phyloP scores from a whole-genome alignment of 2,113 vertebrate genomes.

The Peromyscus leucopus region DNA sequence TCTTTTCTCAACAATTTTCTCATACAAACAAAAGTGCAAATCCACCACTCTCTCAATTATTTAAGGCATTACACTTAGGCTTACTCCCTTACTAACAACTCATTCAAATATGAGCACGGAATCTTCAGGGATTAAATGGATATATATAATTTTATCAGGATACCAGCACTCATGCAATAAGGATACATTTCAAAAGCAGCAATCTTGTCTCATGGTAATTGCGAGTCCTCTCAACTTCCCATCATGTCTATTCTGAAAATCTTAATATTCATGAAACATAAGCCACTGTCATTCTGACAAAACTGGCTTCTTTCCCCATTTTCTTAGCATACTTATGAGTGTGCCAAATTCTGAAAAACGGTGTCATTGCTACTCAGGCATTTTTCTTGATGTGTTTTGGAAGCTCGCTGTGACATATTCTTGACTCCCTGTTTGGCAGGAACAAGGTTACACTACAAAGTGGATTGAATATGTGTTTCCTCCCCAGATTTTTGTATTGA shows the following conservation, averaged over 20 bases:
- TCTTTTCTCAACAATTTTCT: conserved; percentile 44
- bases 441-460: background rate
- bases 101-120: conserved; percentile 8
- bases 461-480: background rate
- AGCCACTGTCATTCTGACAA: conserved; percentile 51
- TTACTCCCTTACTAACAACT: conserved; percentile 42
- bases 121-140: conserved; percentile 37
- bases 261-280: conserved; percentile 70
- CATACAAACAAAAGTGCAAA: conserved; percentile 27
- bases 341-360: conserved; percentile 35
- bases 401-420: background rate
- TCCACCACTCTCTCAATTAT: conserved; percentile 53
- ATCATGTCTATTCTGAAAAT: conserved; percentile 51
- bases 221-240: conserved; percentile 38
- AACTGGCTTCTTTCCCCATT: conserved; percentile 42
- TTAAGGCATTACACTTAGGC: conserved; percentile 51
- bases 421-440: background rate
- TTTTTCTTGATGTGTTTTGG: background rate
- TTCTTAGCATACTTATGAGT: conserved; percentile 56
- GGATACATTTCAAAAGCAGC: conserved; percentile 65
- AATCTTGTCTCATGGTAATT: conserved; percentile 42
- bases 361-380: conserved; percentile 1
- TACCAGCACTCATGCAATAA: background rate
- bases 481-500: background rate
- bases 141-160: conserved; percentile 42